These are phyloP conservation scores for Calliopsis andreniformis DNA, from an alignment of 1,140 invertebrate genomes.

Conservation along the genomic window DNA sequence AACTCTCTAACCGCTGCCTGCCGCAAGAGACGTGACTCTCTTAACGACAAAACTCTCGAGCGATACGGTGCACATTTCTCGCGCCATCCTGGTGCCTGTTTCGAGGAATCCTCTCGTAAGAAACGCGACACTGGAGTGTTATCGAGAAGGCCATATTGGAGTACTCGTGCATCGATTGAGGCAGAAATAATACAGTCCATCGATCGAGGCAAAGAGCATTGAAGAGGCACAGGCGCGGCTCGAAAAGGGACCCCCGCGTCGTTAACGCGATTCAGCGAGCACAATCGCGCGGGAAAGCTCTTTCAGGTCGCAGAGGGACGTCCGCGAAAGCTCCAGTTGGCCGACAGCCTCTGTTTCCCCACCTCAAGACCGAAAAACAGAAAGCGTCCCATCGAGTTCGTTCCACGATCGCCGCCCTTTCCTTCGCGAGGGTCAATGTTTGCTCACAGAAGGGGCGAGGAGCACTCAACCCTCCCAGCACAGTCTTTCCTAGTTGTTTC, in stretches of 20 bases:
- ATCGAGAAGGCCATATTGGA: too few relatives aligned
- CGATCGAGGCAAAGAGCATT: too few relatives aligned
- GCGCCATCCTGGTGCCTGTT: too few relatives aligned
- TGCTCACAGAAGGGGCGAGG: neutral
- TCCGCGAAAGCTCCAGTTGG: constrained; percentile 11
- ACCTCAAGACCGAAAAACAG: neutral
- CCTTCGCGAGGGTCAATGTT: constrained; percentile 31
- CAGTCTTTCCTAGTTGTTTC: constrained; percentile 26
- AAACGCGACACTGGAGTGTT: too few relatives aligned
- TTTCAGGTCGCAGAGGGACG: neutral
- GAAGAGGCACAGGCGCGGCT: too few relatives aligned
- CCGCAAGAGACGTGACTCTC: too few relatives aligned
- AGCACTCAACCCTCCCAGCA: constrained; percentile 20
- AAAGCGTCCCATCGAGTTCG: constrained; percentile 4
- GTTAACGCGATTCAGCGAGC: constrained; percentile 25
- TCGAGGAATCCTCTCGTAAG: too few relatives aligned
- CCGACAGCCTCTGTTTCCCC: neutral
- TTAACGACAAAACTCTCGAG: too few relatives aligned
- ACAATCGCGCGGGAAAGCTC: constrained; percentile 34
- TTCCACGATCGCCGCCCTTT: constrained; percentile 17
- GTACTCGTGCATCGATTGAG: too few relatives aligned
- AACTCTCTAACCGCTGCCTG: too few relatives aligned
- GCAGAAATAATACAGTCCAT: too few relatives aligned
- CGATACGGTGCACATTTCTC: too few relatives aligned
- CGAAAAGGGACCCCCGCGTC: neutral